phyloP scores from a whole-genome alignment of 92 coral and sea anemone genomes.

The Meandrina meandrites region DNA sequence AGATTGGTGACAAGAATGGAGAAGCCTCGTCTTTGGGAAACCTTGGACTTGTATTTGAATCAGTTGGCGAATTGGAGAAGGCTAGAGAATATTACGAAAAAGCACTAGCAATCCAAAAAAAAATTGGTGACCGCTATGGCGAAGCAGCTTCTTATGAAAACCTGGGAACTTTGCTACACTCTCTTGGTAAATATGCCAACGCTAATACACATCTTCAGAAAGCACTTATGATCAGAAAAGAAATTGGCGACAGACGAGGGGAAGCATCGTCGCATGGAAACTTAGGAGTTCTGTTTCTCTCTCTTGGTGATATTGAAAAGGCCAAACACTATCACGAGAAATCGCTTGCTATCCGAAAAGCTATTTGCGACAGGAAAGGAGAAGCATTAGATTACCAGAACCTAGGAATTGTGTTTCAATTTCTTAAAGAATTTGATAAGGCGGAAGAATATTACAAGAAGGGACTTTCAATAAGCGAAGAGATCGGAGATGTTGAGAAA shows the following conservation, averaged over 20 bases:
- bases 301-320: background rate
- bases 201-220: background rate
- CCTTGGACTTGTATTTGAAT: background rate
- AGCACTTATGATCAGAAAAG: background rate
- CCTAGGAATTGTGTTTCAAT: background rate
- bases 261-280: background rate
- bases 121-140: background rate
- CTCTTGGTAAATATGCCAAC: background rate
- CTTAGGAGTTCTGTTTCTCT: background rate
- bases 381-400: background rate
- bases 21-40: background rate
- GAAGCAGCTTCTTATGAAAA: background rate
- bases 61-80: background rate
- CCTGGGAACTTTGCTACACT: background rate
- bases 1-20: background rate
- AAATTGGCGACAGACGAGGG: constrained; percentile 8
- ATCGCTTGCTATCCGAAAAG: background rate
- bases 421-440: background rate
- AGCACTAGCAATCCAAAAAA: background rate
- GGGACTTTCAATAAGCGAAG: background rate
- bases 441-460: background rate
- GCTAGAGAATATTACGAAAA: background rate
- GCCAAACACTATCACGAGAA: background rate
- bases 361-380: background rate
- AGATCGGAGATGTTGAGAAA: background rate